Conservation (phyloP, 2,888 invertebrate genomes). For the Arenicola marina region DNA sequence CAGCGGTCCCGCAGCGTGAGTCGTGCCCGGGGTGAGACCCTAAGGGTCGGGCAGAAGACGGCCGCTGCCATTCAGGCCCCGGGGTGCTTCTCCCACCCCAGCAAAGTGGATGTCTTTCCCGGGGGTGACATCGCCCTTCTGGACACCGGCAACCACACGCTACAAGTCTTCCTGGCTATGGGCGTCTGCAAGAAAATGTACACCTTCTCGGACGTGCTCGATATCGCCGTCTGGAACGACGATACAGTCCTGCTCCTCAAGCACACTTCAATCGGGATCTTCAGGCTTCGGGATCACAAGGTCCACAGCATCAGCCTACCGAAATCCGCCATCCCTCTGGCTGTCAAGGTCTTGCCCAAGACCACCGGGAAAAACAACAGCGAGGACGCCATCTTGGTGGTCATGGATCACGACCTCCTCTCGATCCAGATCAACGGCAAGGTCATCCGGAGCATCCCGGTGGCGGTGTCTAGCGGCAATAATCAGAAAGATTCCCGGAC, state of each 20-base stretch:
- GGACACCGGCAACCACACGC: constrained; percentile 1
- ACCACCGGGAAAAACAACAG: too few species aligned
- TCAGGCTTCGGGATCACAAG: neutral
- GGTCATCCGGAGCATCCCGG: too few species aligned
- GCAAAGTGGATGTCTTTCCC: neutral
- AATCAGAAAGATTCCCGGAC: too few species aligned
- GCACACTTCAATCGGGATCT: neutral
- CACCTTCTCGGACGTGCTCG: neutral
- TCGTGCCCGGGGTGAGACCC: too few species aligned
- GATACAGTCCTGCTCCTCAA: neutral
- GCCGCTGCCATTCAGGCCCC: neutral
- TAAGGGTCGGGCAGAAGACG: neutral
- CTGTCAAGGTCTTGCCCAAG: neutral
- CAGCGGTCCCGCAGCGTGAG: too few species aligned
- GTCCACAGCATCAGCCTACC: neutral
- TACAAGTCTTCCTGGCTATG: neutral
- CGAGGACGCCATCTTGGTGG: too few species aligned
- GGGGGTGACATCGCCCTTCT: neutral
- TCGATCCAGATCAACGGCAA: too few species aligned
- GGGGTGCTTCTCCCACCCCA: constrained; percentile 1
- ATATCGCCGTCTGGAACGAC: neutral
- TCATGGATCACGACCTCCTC: too few species aligned
- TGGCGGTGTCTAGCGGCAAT: too few species aligned
- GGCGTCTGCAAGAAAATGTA: constrained; percentile 7
- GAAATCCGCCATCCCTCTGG: neutral